Percentiles rank a stretch among this genome's conserved stretches.
Conservation (phyloP, 2,113 vertebrate genomes). For the Trachemys scripta region DNA sequence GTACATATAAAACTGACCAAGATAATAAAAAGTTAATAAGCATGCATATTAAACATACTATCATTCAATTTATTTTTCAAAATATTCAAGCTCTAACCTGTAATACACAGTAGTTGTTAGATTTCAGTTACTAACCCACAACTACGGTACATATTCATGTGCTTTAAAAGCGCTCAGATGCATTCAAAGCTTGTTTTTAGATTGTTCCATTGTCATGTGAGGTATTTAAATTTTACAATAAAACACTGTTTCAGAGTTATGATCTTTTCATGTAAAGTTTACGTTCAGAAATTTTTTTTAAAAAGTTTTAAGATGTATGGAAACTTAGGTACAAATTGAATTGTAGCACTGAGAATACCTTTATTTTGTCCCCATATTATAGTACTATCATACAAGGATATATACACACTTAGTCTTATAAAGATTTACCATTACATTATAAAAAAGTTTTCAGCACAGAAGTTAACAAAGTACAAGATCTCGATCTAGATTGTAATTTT, state of each 20-base stretch:
- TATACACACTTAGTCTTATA: neutral
- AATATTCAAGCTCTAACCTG: neutral
- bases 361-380: neutral
- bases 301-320: neutral
- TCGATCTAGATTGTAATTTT: neutral
- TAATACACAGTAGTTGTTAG: neutral
- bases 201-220: neutral
- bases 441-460: neutral
- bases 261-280: neutral
- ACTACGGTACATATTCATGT: neutral
- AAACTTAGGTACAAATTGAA: neutral
- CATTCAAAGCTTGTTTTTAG: neutral
- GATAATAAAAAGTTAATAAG: conserved; percentile 25
- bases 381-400: neutral
- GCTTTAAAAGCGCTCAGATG: neutral
- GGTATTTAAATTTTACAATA: neutral
- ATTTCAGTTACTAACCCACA: neutral
- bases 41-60: conserved; percentile 54
- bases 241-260: neutral
- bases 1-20: conserved; percentile 47
- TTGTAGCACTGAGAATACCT: neutral
- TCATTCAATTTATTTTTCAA: conserved; percentile 5
- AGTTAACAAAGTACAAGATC: neutral
- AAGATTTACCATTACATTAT: neutral
- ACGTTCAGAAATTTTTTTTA: neutral